Base-by-base conservation (phyloP, 2,797 vertebrate species). In the Toxotes lorentzi region DNA sequence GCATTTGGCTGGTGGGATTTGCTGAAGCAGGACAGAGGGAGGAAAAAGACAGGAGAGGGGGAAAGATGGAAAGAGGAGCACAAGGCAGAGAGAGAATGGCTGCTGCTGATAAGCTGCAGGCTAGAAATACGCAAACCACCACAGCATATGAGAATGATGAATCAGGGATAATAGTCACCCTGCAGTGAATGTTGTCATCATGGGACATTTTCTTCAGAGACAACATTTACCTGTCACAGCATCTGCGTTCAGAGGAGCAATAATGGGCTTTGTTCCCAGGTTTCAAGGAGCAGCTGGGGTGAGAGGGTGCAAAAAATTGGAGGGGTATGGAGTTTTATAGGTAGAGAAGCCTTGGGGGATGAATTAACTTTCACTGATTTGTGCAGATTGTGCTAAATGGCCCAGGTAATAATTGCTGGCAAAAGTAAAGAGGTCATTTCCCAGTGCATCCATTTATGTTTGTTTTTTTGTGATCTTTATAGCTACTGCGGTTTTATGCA, bases 361-460 rank as follows among this genome's bases (percentile, higher is more conserved):
- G 88, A 90, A 83, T 86, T 89, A 91, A 90, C 94, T 94, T 95
- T 88, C 90, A 72, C 89, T 83, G 95, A 95, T 95, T 95, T 95
- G 91, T 93, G 89, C 95, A 96, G 95, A 96, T 97, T 96, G 97
- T 95, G 96, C 95, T 97, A 96, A 97, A 98, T 97, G 95, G 96
- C 86, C 95, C 96, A 95, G 84, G 95, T 94, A 94, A 94, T 95
- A 97, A 97, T 96, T 95, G 94, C 92, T 92, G 90, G 93, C 93
- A 92, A 93, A 92, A 92, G 93, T 77, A 90, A 91, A 90, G 91
- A 94, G 95, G 96, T 96, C 90, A 93, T 90, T 94, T 90, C 24
- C 66, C 48, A 85, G 70, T 66, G 81, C 59, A 70, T 74, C 68
- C 62, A 23, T 40, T 70, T 17, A 43, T 24, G 59, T 75, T 81